Percentiles rank a stretch among this genome's conserved stretches.
Evolutionary conservation across 2,113 vertebrate genomes (phyloP).

Genomic region (Turnix velox): DNA sequence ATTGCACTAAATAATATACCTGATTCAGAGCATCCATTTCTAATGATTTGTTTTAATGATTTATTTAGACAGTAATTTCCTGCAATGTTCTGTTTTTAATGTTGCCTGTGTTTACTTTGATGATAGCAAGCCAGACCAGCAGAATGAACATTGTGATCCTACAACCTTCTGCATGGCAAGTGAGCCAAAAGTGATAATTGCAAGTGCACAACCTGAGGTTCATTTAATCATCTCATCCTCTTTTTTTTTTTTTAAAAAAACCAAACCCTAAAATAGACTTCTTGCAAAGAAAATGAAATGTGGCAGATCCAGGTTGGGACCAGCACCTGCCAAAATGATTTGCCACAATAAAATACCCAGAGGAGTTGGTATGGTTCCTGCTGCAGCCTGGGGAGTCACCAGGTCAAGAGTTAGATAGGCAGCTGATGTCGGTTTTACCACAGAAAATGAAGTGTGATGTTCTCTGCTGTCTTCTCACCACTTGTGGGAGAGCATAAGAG

Average conservation of each 20-base stretch:
- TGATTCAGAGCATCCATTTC: background rate
- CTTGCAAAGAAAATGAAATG: background rate
- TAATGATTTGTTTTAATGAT: background rate
- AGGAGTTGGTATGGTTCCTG: background rate
- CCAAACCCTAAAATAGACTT: no score
- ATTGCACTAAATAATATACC: background rate
- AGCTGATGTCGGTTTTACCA: background rate
- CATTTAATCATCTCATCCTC: no score
- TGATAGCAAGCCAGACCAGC: background rate
- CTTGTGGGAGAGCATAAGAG: slow-evolving; percentile 25
- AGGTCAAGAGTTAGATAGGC: slow-evolving; percentile 8
- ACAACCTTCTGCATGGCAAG: background rate
- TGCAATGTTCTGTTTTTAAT: background rate
- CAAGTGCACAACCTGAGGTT: rapidly evolving
- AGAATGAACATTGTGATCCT: background rate
- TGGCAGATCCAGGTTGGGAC: background rate
- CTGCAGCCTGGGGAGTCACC: background rate
- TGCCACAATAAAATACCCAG: background rate
- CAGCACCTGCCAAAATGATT: background rate
- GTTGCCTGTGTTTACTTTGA: background rate
- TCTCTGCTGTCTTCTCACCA: slow-evolving; percentile 8
- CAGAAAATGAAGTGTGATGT: background rate
- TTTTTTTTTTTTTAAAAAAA: no score
- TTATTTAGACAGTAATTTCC: background rate
- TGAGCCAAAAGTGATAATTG: background rate